Base-by-base conservation (phyloP, 2,797 vertebrate species). In the Leptoclinus maculatus region DNA sequence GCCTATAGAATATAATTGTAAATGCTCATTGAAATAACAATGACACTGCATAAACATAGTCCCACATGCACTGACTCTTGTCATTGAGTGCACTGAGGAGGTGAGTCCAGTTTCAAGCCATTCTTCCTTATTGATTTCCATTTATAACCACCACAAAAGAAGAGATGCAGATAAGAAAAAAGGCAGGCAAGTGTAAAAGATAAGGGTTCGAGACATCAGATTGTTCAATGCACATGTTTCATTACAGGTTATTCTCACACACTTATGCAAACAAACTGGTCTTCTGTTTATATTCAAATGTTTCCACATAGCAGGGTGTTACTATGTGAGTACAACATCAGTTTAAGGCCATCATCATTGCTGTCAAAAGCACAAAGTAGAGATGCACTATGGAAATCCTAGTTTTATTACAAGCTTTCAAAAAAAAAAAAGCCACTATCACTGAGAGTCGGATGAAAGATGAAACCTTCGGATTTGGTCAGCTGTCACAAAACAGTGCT, bases 401-500 rank as follows among this genome's bases (percentile, higher is more conserved):
- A 25, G 49, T 71, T 82, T 75, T 71, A 65, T 47, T 60, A 47
- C 23, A 36, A 65, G 74, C 36, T 62, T 71, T 38, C 66, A 76
- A 57, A 76, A n/a, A n/a, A n/a, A n/a, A n/a, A n/a, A n/a, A n/a
- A 21, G 3, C 23, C 2, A 0, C 21, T 63, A 57, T 59, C 62
- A 4, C 9, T 53, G 34, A 67, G 41, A 49, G 2, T 8, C 49
- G 34, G 59, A 51, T 45, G 4, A 49, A 36, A 68, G 29, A 6
- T 17, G 0, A 57, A 76, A 74, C 54, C 69, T 71, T 62, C 66
- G 39, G 65, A 68, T 34, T 54, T 27, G 21, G 27, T 75, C 68
- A 66, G 49, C 51, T 29, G 19, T 43, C 49, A 60, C 39, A 68
- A 51, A 53, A 45, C 9, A 17, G 16, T 27, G 23, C 4, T 17